Percentiles rank a stretch among this genome's conserved stretches.
These are phyloP conservation scores for Camponotus vicinus DNA, from an alignment of 1,140 invertebrate genomes.

Conservation along the genomic window DNA sequence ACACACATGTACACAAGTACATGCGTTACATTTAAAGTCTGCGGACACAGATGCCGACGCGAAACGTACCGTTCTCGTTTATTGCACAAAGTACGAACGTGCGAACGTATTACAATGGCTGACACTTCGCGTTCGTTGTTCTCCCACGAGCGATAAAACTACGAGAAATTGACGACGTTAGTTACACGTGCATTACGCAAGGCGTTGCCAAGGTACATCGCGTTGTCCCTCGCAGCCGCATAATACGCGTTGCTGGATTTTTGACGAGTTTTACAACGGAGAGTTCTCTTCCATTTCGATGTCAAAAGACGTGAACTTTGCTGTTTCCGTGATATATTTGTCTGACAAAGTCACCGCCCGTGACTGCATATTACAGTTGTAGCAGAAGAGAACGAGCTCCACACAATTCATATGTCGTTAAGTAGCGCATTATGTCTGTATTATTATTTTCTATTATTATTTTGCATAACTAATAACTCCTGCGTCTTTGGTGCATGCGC, in stretches of 20 bases:
- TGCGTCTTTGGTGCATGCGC: neutral
- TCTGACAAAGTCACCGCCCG: neutral
- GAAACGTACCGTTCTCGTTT: neutral
- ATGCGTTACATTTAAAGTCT: too few species aligned
- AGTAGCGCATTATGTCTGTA: neutral
- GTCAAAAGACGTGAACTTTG: slow-evolving; percentile 25
- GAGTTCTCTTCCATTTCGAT: neutral
- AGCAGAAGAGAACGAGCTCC: neutral
- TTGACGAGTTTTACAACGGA: slow-evolving; percentile 4
- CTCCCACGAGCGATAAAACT: slow-evolving; percentile 47
- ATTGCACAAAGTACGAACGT: slow-evolving; percentile 32
- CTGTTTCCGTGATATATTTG: slow-evolving; percentile 25
- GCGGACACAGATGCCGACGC: neutral
- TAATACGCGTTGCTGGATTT: neutral
- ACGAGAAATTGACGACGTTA: slow-evolving; percentile 13
- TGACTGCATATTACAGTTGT: neutral
- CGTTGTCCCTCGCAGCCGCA: neutral
- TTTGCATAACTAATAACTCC: neutral
- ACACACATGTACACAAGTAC: too few species aligned
- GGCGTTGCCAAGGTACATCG: neutral
- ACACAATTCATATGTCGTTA: neutral
- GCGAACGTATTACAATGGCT: slow-evolving; percentile 25
- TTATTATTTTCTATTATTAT: neutral
- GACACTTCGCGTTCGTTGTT: slow-evolving; percentile 20
- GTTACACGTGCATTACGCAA: neutral